Evolutionary conservation across 92 coral and sea anemone genomes (phyloP).

Genomic region (Phenganax subtilis): DNA sequence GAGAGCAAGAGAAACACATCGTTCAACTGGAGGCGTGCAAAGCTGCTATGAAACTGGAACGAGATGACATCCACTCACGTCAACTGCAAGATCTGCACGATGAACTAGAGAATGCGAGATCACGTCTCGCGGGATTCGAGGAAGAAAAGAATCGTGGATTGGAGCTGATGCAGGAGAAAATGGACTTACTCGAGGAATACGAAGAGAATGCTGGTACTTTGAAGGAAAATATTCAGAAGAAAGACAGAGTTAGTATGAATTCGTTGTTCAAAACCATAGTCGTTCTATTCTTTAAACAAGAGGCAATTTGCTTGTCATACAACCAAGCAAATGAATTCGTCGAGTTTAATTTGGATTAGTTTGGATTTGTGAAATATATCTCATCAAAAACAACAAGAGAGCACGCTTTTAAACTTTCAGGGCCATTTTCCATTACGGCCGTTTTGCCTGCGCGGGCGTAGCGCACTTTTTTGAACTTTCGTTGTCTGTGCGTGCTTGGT

Average conservation of each 20-base stretch:
- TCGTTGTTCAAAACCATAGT: neutral
- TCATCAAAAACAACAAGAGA: too few relatives aligned
- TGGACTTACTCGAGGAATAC: neutral
- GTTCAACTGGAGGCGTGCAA: constrained; percentile 18
- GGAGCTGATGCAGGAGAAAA: constrained; percentile 13
- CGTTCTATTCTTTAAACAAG: too few relatives aligned
- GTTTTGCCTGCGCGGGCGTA: too few relatives aligned
- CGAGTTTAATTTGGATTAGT: too few relatives aligned
- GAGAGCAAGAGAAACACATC: constrained; percentile 10
- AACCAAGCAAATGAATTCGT: too few relatives aligned
- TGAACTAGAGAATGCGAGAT: constrained; percentile 7
- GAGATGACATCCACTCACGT: neutral
- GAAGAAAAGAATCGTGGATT: constrained; percentile 13
- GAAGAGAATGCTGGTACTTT: neutral
- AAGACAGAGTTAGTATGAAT: neutral
- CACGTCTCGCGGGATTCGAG: constrained; percentile 23
- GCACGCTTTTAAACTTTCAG: too few relatives aligned
- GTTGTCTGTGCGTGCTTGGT: too few relatives aligned
- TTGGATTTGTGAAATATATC: too few relatives aligned
- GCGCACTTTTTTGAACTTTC: too few relatives aligned
- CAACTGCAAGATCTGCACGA: constrained; percentile 18
- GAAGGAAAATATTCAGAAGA: constrained; percentile 10
- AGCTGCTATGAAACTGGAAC: neutral
- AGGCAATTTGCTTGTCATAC: too few relatives aligned
- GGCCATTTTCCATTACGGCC: too few relatives aligned